Base-by-base conservation (phyloP, 2,888 invertebrate genomes). In the Tupiocoris notatus region DNA sequence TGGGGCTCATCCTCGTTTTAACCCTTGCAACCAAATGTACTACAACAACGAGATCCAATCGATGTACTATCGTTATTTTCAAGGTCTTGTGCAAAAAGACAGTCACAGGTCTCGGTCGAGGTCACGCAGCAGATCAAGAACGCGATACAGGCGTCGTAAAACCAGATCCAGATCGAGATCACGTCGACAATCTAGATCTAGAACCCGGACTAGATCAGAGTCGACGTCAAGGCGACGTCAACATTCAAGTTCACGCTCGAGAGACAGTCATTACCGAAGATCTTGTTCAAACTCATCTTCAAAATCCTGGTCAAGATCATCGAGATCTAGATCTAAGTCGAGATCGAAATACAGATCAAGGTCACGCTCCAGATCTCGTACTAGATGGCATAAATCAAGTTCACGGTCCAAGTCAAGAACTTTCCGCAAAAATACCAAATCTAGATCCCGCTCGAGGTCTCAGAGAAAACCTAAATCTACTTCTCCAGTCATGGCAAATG, bases 11-110 rank as follows among this genome's bases (percentile, higher is more conserved):
- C 39, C 39, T 12, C 12, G 12, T 12, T 39, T 39, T 39, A 39
- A 39, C 39, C 39, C 39, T 39, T 12, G 39, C 12, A 12, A 39
- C 39, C 39, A 39, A 12, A 39, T 39, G 39, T 39, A 7, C 39
- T 65, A 65, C n/a, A 65, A 65, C 77, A 22, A 79, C 79, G 6
- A 79, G 79, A 21, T 54, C 76, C 54, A 74, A 64, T 2, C 77
- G 12, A 68, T 80, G 56, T 81, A 80, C 74, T 81, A 80, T 66
- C 80, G 79, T 66, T 81, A 90, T 78, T 89, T 89, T 79, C 87
- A 88, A 67, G 88, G 86, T 81, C 84, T 90, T 54, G 39, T 39
- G 39, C 39, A 39, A 3, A 39, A 12, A 3, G 39, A 39, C 39
- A 39, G 39, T 39, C 39, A 12, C 12, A 39, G 39, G 12, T 7